Evolutionary conservation across 1,140 invertebrate genomes (phyloP), one percentile per base, ranked within the genome.

Genomic region (Diorhabda elongata): DNA sequence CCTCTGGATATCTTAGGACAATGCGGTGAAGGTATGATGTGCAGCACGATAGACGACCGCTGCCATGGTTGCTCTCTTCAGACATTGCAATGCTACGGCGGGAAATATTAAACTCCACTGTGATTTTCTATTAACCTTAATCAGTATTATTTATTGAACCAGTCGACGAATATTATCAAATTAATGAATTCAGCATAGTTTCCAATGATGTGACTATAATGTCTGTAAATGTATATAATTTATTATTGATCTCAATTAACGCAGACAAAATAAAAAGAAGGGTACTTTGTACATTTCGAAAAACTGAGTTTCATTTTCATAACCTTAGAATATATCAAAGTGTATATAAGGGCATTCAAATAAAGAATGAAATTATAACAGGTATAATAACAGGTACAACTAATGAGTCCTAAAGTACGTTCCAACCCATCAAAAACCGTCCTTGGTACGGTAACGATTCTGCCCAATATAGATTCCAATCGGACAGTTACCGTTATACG

Each of bases 1-100:
- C 73, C 71, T 0, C 74, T 74, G 5, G 76, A 83, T 60, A 69
- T 79, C 7, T 79, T 79, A 11, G 85, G 84, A 3, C 71, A 73
- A 1, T 87, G 86, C 71, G 85, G 83, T 57, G 84, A 85, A 3
- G 85, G 85, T 42, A 76, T 86, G 77, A 79, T 77, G 69, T 87
- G 86, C 74, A 52, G 4, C 47, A 76, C 61, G 81, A 43, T 56
- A 3, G 78, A 85, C 71, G 80, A 83, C 47, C 79, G 74, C 65
- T 86, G 84, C 74, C 75, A 77, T 42, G 85, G 85, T 4, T 87
- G 85, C 75, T 75, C 67, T 61, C 68, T 76, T 9, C 57, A 64
- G 47, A 77, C 75, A n/a, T 56, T 77, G 69, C 60, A 74, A 43
- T 77, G 76, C 59, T 77, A 73, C 63, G 64, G 66, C n/a, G 59